A percentile compares a stretch with the other conserved stretches of the same genome.
Evolutionary conservation across 2,797 vertebrate genomes (phyloP).

Genomic region (Oceanodroma leucorhoa): DNA sequence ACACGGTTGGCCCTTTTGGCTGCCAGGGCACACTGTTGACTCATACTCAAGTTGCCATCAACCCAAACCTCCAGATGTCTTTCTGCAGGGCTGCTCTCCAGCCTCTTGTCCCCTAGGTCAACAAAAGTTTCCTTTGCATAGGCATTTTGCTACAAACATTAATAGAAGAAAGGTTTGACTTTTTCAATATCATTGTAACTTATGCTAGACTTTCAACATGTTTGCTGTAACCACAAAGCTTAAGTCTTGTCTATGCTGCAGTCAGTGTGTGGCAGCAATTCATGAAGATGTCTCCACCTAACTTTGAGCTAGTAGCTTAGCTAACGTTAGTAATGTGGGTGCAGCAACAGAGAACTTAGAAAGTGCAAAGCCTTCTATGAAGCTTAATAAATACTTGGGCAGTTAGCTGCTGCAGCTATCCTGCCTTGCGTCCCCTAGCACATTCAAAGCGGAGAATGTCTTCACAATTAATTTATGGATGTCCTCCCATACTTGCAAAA

Average conservation of each 20-base stretch:
- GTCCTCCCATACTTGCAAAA: not conserved
- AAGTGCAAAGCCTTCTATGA: not conserved
- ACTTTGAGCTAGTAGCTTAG: not conserved
- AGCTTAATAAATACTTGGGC: not conserved
- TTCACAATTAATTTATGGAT: not conserved
- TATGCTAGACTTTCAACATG: not conserved
- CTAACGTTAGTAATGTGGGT: not conserved
- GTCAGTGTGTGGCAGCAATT: not conserved
- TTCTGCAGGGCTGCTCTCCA: rapidly evolving
- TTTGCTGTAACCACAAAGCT: not conserved
- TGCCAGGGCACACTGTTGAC: not conserved
- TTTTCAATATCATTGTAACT: not conserved
- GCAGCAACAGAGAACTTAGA: not conserved
- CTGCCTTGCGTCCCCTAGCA: not conserved
- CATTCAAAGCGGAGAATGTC: not conserved
- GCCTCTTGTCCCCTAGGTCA: not conserved
- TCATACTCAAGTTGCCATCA: rapidly evolving
- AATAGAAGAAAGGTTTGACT: not conserved
- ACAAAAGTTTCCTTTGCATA: not conserved
- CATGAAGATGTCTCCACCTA: not conserved
- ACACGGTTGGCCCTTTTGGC: not conserved
- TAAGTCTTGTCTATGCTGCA: not conserved
- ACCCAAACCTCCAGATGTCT: not conserved
- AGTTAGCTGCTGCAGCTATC: not conserved
- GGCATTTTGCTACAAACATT: not conserved